phyloP scores from a whole-genome alignment of 2,113 vertebrate species.

The Sphyrna mokarran region DNA sequence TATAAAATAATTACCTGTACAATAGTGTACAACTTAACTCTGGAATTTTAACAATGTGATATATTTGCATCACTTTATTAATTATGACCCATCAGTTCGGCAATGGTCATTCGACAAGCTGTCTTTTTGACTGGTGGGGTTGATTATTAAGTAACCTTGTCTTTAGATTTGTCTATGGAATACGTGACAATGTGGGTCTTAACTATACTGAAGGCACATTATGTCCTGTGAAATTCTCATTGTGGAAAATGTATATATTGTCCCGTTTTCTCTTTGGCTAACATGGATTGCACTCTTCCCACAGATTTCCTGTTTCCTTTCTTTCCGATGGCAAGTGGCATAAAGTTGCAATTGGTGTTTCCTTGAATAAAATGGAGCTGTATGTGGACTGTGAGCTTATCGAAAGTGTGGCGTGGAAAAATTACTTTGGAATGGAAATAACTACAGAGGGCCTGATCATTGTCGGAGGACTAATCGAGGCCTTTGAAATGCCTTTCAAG shows the following conservation, averaged over 20 bases:
- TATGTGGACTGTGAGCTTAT: constrained; percentile 74
- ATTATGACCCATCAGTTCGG: not conserved
- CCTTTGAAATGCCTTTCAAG: constrained; percentile 74
- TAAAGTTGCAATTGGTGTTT: constrained; percentile 64
- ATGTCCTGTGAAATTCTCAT: no score
- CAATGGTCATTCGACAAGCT: not conserved
- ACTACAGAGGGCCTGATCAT: constrained; percentile 63
- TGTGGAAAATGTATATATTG: not conserved
- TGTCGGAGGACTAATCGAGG: constrained; percentile 65
- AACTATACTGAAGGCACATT: not conserved
- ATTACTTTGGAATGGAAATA: constrained; percentile 61
- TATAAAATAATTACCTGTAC: not conserved
- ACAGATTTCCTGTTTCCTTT: constrained; percentile 66
- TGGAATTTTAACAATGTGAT: not conserved
- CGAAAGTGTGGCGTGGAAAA: constrained; percentile 70
- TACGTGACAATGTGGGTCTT: not conserved
- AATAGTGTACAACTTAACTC: no score
- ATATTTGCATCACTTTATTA: not conserved
- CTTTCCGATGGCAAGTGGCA: constrained; percentile 73
- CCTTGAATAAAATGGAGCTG: constrained; percentile 56
- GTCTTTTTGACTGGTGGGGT: no score
- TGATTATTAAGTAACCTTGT: not conserved
- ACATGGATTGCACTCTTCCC: not conserved
- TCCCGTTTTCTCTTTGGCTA: not conserved
- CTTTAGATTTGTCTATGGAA: not conserved